Base-by-base conservation (phyloP, 23 tunicate species). In the Halocynthia aurantium region DNA sequence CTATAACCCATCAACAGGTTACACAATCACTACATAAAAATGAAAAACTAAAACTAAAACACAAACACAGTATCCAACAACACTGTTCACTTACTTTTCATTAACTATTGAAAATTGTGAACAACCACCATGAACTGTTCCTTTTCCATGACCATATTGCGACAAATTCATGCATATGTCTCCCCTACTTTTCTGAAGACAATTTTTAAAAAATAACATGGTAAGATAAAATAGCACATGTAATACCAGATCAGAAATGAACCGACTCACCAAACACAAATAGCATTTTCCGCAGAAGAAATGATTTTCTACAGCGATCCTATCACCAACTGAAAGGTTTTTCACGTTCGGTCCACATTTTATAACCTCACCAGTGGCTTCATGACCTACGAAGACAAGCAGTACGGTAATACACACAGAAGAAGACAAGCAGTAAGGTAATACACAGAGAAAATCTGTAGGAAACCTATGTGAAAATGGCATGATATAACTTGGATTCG, bases 91-190 rank as follows among this genome's bases (percentile, higher is more conserved):
- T 68, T 81, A 92, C 92, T 86, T 85, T 83, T 86, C 98, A 52
- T 86, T 61, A 10, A 92, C 84, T 65, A 92, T 86, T 7, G 98
- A 92, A 80, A 82, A 92, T 62, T 92, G 83, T 51, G 92, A 92
- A 69, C 98, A 92, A 7, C 98, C 98, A 44, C 98, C 98, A 70
- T 92, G 98, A 19, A 82, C 62, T 52, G 98, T 92, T 7, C 94
- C 99, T 82, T 84, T 88, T 6, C 99, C 99, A 56, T 94, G 99
- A 8, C 99, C 99, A 69, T 94, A 94, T 52, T 94, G 99, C 0
- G 60, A 80, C 87, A 94, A 52, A 17, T 81, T 84, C 15, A 44
- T 80, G 73, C 99, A 94, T 10, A 94, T 94, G 57, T 94, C 99
- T n/a, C 99, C 99, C 53, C 99, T 57, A 52, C 61, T 60, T 20